Percentiles rank a stretch among this genome's conserved stretches.
These are phyloP conservation scores for Antrozous pallidus DNA, from an alignment of 2,797 vertebrate genomes.

Conservation along the genomic window DNA sequence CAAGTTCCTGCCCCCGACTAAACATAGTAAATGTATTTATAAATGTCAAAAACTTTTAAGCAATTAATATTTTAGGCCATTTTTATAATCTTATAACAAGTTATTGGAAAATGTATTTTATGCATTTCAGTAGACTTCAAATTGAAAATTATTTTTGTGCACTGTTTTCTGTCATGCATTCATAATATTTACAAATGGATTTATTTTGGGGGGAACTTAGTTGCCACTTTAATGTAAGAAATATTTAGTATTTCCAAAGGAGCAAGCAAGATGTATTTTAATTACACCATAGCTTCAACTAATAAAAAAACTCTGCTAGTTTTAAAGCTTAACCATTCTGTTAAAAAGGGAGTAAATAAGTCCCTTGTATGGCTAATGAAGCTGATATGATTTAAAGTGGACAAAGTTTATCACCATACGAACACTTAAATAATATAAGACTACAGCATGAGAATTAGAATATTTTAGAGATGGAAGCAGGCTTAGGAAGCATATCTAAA, in stretches of 20 bases:
- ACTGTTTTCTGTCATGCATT: neutral
- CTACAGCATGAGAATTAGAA: neutral
- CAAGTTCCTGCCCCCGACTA: too few species aligned
- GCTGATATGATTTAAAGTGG: neutral
- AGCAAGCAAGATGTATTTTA: neutral
- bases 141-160: neutral
- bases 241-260: neutral
- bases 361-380: neutral
- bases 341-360: neutral
- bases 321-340: conserved; percentile 14
- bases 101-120: neutral
- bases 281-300: neutral
- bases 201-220: neutral
- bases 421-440: neutral
- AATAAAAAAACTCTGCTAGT: too few species aligned
- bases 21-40: neutral
- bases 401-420: neutral
- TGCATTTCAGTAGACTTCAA: neutral
- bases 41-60: neutral
- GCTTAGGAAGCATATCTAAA: neutral
- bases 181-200: neutral
- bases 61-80: neutral
- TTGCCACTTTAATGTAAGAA: neutral
- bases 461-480: neutral
- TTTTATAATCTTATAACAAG: neutral